phyloP scores from a whole-genome alignment of 2,888 invertebrate species.

The Drosophila pseudotakahashii region DNA sequence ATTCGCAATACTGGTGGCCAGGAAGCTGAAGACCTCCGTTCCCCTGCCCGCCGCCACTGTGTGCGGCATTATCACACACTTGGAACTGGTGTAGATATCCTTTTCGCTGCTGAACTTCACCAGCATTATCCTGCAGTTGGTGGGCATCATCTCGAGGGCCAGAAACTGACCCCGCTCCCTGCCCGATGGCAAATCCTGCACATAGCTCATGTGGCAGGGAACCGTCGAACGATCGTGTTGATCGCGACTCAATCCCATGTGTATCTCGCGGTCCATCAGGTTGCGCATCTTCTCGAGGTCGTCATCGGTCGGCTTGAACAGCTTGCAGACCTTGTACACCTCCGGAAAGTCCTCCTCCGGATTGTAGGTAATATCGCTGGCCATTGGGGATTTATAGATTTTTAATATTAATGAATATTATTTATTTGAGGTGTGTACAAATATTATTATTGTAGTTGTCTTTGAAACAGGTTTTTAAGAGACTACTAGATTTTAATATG shows the following conservation, averaged over 20 bases:
- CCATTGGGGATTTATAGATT: background rate
- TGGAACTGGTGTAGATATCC: constrained; percentile 95
- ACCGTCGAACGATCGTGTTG: constrained; percentile 91
- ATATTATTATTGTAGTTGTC: background rate
- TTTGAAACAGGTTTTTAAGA: background rate
- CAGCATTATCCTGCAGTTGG: constrained; percentile 97
- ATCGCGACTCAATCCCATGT: constrained; percentile 90
- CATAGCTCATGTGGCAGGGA: constrained; percentile 97
- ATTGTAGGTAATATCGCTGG: constrained; percentile 12
- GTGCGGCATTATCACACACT: constrained; percentile 96
- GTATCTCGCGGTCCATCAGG: constrained; percentile 89
- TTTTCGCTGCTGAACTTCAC: constrained; percentile 91
- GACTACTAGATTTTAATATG: background rate
- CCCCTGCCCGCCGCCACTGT: constrained; percentile 96
- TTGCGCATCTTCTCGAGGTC: constrained; percentile 90
- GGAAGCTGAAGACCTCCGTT: constrained; percentile 93
- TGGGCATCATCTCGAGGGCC: constrained; percentile 98
- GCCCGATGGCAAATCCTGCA: constrained; percentile 96
- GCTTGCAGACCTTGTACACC: constrained; percentile 51
- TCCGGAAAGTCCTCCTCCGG: constrained; percentile 64
- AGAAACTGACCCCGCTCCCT: constrained; percentile 96
- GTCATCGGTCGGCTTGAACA: constrained; percentile 90
- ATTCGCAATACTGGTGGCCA: constrained; percentile 94
- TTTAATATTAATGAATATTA: too few species aligned
- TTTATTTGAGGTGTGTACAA: too few species aligned